These are phyloP conservation scores for Montipora cactus DNA, from an alignment of 64 coral and sea anemone genomes.

Conservation along the genomic window DNA sequence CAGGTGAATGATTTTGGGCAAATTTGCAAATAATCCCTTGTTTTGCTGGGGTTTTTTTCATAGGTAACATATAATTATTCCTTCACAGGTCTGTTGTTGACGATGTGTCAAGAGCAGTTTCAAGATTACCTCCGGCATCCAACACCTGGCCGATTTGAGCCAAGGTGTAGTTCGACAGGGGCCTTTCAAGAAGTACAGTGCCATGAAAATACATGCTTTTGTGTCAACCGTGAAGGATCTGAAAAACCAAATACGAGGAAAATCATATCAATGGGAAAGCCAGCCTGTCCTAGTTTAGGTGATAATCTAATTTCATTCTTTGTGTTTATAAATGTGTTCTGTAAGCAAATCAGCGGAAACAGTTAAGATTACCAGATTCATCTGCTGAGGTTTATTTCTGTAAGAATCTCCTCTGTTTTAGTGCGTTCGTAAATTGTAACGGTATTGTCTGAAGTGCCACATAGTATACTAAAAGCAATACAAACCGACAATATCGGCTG, in stretches of 20 bases:
- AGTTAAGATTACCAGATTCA: too few relatives aligned
- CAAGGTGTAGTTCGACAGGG: conserved; percentile 72
- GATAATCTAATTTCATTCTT: not conserved
- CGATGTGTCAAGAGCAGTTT: conserved; percentile 78
- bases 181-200: conserved; percentile 74
- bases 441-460: too few relatives aligned
- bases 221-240: conserved; percentile 73
- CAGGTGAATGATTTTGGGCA: too few relatives aligned
- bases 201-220: conserved; percentile 65
- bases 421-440: too few relatives aligned
- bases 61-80: not conserved
- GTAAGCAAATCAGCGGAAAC: too few relatives aligned
- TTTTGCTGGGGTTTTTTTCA: not conserved
- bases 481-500: too few relatives aligned
- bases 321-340: not conserved
- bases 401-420: too few relatives aligned
- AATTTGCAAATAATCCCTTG: too few relatives aligned
- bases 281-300: conserved; percentile 49
- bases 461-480: too few relatives aligned
- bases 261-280: conserved; percentile 65
- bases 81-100: conserved; percentile 45
- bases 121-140: conserved; percentile 60
- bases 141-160: conserved; percentile 46
- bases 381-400: too few relatives aligned
- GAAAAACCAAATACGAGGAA: conserved; percentile 68